Evolutionary conservation across 2,888 invertebrate species (phyloP).

Genomic region (Junonia oenone): DNA sequence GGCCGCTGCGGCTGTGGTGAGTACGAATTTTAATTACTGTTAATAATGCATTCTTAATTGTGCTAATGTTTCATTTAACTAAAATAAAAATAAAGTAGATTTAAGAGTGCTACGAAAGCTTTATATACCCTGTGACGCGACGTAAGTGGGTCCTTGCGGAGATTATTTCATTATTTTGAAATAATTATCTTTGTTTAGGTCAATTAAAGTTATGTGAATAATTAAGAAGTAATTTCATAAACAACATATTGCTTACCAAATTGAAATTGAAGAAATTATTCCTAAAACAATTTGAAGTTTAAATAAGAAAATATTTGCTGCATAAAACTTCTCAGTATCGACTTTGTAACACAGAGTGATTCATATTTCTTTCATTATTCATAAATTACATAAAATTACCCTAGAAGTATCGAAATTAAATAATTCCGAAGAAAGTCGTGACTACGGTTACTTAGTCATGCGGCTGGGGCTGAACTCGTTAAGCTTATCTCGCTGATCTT

Average conservation of each 20-base stretch:
- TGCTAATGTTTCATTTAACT: not conserved
- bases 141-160: too few relatives aligned
- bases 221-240: not conserved
- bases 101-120: too few relatives aligned
- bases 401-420: constrained; percentile 11
- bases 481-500: constrained; percentile 38
- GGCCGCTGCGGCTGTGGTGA: constrained; percentile 57
- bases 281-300: not conserved
- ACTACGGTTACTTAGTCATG: constrained; percentile 64
- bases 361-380: constrained; percentile 14
- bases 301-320: not conserved
- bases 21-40: constrained; percentile 18
- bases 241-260: not conserved
- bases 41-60: not conserved
- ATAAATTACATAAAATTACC: constrained; percentile 10
- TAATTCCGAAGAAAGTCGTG: constrained; percentile 42
- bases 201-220: too few relatives aligned
- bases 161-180: too few relatives aligned
- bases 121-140: too few relatives aligned
- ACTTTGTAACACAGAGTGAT: not conserved
- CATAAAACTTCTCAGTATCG: not conserved
- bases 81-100: too few relatives aligned
- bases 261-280: not conserved
- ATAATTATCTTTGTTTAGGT: too few relatives aligned
- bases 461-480: constrained; percentile 49